Evolutionary conservation across 2,113 vertebrate species (phyloP).

Genomic region (Ramphastos sulfuratus): DNA sequence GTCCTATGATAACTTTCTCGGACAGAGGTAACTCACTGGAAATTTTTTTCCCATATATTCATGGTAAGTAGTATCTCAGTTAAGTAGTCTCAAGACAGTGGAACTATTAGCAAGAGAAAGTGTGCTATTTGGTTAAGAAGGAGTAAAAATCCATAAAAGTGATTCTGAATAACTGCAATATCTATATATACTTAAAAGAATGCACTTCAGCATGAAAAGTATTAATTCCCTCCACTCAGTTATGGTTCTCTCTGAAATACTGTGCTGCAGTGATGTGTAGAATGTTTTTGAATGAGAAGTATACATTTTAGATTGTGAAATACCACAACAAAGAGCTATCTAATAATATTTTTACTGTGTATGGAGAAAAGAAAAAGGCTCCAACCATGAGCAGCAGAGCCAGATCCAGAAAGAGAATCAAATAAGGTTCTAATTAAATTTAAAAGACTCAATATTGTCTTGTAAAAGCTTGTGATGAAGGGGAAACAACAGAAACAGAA

Average conservation of each 20-base stretch:
- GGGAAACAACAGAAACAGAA: not conserved
- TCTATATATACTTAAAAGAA: not conserved
- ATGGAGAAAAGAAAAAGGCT: conserved; percentile 34
- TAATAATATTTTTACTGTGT: conserved; percentile 60
- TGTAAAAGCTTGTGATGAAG: not conserved
- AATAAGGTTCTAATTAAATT: conserved; percentile 65
- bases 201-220: not conserved
- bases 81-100: not conserved
- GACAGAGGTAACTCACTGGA: not conserved
- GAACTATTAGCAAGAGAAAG: not conserved
- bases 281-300: conserved; percentile 38
- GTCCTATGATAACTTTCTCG: not conserved
- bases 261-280: not conserved
- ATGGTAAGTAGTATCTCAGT: not conserved
- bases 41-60: not conserved
- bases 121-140: not conserved
- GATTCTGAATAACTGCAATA: not conserved
- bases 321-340: conserved; percentile 40
- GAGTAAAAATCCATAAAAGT: not conserved
- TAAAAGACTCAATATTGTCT: conserved; percentile 3
- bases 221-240: not conserved
- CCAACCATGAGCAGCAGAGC: conserved; percentile 7
- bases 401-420: conserved; percentile 28
- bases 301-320: conserved; percentile 29
- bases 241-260: not conserved